A percentile compares a stretch with the other conserved stretches of the same genome.
phyloP scores from a whole-genome alignment of 2,888 invertebrate species.

The Eutolmus rufibarbis region DNA sequence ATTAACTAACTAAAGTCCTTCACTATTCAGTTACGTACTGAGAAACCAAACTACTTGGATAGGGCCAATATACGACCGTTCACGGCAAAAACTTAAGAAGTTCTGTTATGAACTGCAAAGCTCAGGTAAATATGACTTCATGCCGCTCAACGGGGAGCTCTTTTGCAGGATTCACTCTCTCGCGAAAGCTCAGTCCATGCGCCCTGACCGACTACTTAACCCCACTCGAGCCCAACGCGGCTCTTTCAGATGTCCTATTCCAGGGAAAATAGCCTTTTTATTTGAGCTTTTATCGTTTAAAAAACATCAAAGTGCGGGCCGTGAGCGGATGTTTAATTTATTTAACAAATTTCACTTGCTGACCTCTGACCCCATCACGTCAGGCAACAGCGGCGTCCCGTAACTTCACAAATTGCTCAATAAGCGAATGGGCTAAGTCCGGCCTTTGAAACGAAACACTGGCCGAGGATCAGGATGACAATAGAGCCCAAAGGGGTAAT shows the following conservation, averaged over 20 bases:
- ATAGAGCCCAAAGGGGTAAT: background rate
- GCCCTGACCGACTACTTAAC: background rate
- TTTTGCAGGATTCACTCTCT: background rate
- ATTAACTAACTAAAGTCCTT: background rate
- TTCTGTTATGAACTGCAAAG: constrained; percentile 25
- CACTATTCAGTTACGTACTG: constrained; percentile 1
- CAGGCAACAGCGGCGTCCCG: background rate
- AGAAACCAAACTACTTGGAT: background rate
- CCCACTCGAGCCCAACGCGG: background rate
- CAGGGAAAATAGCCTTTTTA: background rate
- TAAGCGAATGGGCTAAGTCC: background rate
- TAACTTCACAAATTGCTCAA: background rate
- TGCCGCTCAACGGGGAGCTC: background rate
- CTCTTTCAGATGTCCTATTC: background rate
- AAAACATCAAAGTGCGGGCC: background rate
- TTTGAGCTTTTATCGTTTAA: background rate
- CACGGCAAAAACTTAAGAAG: constrained; percentile 9
- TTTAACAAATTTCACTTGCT: constrained; percentile 6
- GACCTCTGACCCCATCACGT: background rate
- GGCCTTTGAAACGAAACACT: background rate
- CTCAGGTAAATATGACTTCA: constrained; percentile 7
- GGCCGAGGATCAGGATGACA: background rate
- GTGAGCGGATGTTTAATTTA: background rate
- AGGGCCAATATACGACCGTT: background rate
- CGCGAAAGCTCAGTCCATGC: background rate